Base-by-base conservation (phyloP, 2,888 invertebrate species). In the Pyrrhosoma nymphula region DNA sequence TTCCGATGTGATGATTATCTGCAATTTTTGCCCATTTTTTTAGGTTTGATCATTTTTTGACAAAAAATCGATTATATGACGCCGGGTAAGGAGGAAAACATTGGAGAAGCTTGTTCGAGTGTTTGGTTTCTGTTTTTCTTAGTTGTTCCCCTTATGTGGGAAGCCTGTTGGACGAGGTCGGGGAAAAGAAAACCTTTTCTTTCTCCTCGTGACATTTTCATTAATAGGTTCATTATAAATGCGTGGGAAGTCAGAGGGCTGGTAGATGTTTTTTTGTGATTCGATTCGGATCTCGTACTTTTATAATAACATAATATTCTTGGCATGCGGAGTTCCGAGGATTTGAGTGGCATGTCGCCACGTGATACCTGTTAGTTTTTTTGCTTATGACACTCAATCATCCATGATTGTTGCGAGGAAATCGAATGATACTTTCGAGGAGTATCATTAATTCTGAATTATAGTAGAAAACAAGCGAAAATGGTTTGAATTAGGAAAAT, bases 141-240 rank as follows among this genome's bases (percentile, higher is more conserved):
- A 35, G 30, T 16, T 35, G 82, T 35, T 35, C 30, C 82, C 14
- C n/a, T n/a, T 4, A 8, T 12, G 20, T 23, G 69, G n/a, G 69
- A 69, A 69, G 20, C 26, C 30, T 82, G 82, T 35, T n/a, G 82
- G 30, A 82, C 82, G 30, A 35, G 82, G 35, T 35, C 82, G 14
- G 82, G 82, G 8, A n/a, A 69, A 82, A 35, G 30, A n/a, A 69
- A 82, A 35, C 82, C 82, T 82, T 82, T 82, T 82, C 4, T 69
- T 69, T 69, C n/a, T 20, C 82, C 82, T 82, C 30, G 82, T 82
- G 82, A 82, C 82, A 82, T 82, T 82, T 82, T 82, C 82, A 82
- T 82, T 82, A 82, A 82, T 82, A 82, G 82, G 30, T 35, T 82
- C 82, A 82, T 82, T 82, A 82, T 8, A 35, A 82, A 82, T 82